A percentile compares a stretch with the other conserved stretches of the same genome.
Conservation (phyloP, 2,797 vertebrate genomes). For the Epinephelus awoara region DNA sequence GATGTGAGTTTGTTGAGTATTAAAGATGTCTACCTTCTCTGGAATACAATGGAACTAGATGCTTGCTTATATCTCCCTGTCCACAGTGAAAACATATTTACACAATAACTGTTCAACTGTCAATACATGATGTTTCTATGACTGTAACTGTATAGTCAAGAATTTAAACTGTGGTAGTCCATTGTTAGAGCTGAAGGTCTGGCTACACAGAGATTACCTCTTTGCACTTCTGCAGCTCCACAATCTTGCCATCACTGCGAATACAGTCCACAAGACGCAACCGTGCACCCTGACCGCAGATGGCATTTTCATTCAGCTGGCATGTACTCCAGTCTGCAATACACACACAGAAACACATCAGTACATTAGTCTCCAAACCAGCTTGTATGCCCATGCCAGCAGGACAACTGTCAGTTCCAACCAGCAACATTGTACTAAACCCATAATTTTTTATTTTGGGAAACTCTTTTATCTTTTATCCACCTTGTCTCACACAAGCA, state of each 20-base stretch:
- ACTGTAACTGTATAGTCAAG: background rate
- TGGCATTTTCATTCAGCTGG: constrained; percentile 91
- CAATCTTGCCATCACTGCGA: constrained; percentile 90
- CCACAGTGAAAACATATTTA: background rate
- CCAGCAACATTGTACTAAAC: constrained; percentile 1
- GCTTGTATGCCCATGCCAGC: background rate
- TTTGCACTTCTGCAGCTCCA: constrained; percentile 86
- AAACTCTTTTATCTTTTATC: background rate
- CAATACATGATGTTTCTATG: background rate
- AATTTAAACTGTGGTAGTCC: background rate
- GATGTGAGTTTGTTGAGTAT: too few relatives aligned
- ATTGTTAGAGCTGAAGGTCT: background rate
- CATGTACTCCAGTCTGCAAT: constrained; percentile 95
- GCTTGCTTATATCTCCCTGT: background rate
- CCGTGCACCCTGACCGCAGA: constrained; percentile 90
- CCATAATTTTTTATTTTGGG: background rate
- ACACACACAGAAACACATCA: constrained; percentile 1
- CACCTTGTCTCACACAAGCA: background rate
- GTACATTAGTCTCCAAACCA: constrained; percentile 16
- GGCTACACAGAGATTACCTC: constrained; percentile 83
- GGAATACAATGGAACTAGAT: too few relatives aligned
- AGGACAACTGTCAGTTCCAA: constrained; percentile 6
- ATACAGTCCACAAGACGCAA: constrained; percentile 91
- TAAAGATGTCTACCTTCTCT: too few relatives aligned
- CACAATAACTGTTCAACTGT: background rate